Base-by-base conservation (phyloP, 53 echinoderm and acorn worm species). In the Patiria pectinifera region DNA sequence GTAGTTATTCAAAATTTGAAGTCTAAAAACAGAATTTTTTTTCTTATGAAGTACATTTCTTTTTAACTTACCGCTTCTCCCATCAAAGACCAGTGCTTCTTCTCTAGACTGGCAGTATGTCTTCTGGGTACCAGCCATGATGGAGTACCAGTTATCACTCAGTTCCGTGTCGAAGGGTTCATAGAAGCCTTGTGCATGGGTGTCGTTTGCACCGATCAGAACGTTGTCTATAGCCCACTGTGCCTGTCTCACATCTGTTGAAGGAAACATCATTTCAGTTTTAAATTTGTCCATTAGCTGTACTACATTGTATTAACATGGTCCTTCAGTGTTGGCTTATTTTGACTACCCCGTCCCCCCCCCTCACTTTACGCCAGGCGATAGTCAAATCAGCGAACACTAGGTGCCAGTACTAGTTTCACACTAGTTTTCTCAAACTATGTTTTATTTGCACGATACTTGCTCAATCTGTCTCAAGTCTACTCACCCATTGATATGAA, bases 191-290 rank as follows among this genome's bases (percentile, higher is more conserved):
- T 84, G 89, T 35, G 96, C 84, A 11, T 87, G 88, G 25, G 99
- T 98, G 89, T 98, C 96, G 48, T 98, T 98, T 45, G 99, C 99
- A 66, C 99, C 99, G 2, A 98, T 98, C 83, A 98, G 84, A 3
- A 98, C 94, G 45, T 98, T 93, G 79, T 98, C 99, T 44, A 98
- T 69, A 23, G 99, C 99, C 99, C 99, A 98, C 83, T 97, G 96
- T 22, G 99, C 94, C 12, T 95, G 89, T 44, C 92, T 75, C 11
- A 58, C 75, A 84, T 91, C 97, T 96, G 45, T 35, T 66, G 66
- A 15, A 66, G 15, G 15, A 66, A 66, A 66, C 19, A 66, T 11
- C 0, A 66, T 18, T 16, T 13, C 5, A 53, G 5, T 53, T 53
- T 53, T 53, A 8, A 0, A 53, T 53, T 35, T 35, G 35, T 35